Percentiles rank a stretch among this genome's conserved stretches.
These are phyloP conservation scores for Philopotamus ludificatus DNA, from an alignment of 1,140 invertebrate species.

Conservation along the genomic window DNA sequence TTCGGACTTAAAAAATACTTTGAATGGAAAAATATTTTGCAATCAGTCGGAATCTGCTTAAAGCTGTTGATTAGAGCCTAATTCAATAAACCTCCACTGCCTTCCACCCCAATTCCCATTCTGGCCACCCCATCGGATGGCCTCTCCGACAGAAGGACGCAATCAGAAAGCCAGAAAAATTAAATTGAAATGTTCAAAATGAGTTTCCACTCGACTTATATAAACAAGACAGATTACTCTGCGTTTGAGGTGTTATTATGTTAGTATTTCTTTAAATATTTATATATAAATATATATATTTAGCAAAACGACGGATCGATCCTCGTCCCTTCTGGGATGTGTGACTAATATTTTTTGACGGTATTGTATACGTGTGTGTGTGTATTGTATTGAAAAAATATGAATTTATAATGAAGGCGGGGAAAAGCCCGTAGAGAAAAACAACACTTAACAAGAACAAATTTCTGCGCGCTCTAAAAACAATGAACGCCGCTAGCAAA, in stretches of 20 bases:
- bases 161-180: constrained; percentile 30
- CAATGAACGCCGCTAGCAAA: constrained; percentile 33
- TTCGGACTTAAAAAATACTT: constrained; percentile 23
- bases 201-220: constrained; percentile 22
- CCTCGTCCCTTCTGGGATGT: not conserved
- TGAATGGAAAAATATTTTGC: constrained; percentile 34
- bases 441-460: constrained; percentile 31
- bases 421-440: constrained; percentile 18
- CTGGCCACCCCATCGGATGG: constrained; percentile 20
- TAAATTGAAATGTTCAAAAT: constrained; percentile 30
- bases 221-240: constrained; percentile 9
- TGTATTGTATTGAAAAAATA: constrained; percentile 1
- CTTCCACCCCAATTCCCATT: not conserved
- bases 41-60: constrained; percentile 29
- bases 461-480: constrained; percentile 25
- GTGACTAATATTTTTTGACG: no score
- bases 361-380: no score
- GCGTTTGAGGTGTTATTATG: not conserved
- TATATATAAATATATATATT: no score
- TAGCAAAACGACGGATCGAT: not conserved
- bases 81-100: constrained; percentile 22
- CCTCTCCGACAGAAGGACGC: constrained; percentile 8
- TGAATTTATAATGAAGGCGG: constrained; percentile 7
- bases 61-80: constrained; percentile 29
- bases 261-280: no score